Base-by-base conservation (phyloP, 1,140 invertebrate species). In the Zaprionus camerounensis region DNA sequence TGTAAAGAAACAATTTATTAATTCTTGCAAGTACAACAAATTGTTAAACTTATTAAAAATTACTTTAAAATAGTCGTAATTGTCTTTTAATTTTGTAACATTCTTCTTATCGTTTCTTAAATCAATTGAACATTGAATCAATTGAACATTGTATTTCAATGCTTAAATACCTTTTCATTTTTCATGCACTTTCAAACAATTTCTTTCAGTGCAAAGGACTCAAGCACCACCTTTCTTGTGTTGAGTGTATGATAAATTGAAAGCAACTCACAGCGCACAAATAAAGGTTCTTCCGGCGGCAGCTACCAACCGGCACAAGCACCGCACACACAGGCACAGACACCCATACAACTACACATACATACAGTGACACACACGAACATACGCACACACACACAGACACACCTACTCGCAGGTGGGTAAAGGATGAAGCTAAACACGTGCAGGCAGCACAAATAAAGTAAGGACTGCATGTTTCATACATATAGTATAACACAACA, bases 401-500 rank as follows among this genome's bases (percentile, higher is more conserved):
- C 13, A 26, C 38, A 49, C 36, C 31, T 9, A 20, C 46, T 13
- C 2, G n/a, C n/a, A 24, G 17, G 26, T 49, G 63, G 55, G 51
- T 24, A 28, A 20, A 68, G 65, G 76, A 80, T 69, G 66, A 56
- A 53, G 70, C 71, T 71, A 76, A 87, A 87, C 78, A 87, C 83
- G 83, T 87, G 78, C 84, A 31, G 74, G 59, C 55, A 64, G 73
- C 84, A 46, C n/a, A 87, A 86, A 86, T 77, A 86, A 63, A 41
- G 80, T 64, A 59, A 62, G 56, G 22, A 57, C 72, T 61, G 15
- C 62, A 65, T 66, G 61, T 38, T 41, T 9, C 57, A 71, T 56
- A 70, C 38, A 46, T 77, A 80, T 70, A 22, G 46, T 51, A 20
- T 20, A 78, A 81, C 84, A 81, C 73, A 81, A 81, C 78, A 81